Base-by-base conservation (phyloP, 2,113 vertebrate species). In the Sceloporus tristichus region DNA sequence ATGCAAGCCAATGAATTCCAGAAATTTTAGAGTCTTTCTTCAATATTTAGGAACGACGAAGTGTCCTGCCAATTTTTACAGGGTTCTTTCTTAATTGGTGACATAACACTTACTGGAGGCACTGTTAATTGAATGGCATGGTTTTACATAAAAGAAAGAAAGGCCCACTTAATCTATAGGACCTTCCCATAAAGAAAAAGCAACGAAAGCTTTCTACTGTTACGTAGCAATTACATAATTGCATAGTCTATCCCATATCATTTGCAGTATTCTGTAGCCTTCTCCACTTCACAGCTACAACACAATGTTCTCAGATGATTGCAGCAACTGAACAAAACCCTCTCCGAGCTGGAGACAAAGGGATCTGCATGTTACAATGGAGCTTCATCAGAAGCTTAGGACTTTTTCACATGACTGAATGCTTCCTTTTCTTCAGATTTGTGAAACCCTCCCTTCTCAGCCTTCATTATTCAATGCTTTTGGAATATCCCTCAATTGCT, bases 351-450 rank as follows among this genome's bases (percentile, higher is more conserved):
- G 87, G 91, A 90, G 94, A 95, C 93, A 95, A 93, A 95, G 91
- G 76, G 68, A 92, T 82, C 77, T 90, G 82, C 87, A 78, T 68
- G 65, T 88, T 68, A 96, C 96, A 94, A 93, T 71, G 93, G 95
- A 95, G 95, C 92, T 95, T 93, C 96, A 95, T 94, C 93, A 95
- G 95, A 93, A 94, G 94, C 91, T 91, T 91, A 95, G 94, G 93
- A 96, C 94, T 94, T 88, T 70, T 93, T 90, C 89, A 92, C 93
- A 92, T 94, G 95, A 95, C 93, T 95, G 82, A 93, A 94, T 94
- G 89, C 89, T 89, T 93, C 90, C 90, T 93, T 94, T 94, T 95
- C 93, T 94, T 92, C 91, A 90, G 82, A 88, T 87, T 89, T 93
- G 89, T 87, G 93, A 85, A 91, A 89, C 87, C 79, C 84, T 93